Base-by-base conservation (phyloP, 2,113 vertebrate genomes). In the Symphodus melops region DNA sequence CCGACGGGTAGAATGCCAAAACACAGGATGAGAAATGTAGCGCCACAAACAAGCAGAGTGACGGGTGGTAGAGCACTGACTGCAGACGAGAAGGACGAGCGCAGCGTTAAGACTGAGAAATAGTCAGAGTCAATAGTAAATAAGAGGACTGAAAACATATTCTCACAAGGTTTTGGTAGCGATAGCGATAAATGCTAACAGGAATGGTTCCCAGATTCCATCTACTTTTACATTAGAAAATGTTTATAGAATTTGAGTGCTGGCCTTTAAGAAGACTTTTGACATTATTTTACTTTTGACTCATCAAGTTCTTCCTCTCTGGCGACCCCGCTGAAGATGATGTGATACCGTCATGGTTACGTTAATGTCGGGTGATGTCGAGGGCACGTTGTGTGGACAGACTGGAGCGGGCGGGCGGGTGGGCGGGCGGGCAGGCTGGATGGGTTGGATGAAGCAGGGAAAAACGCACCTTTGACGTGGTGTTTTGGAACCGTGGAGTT, bases 401-500 rank as follows among this genome's bases (percentile, higher is more conserved):
- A 89, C 87, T 84, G 80, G 89, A 89, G 89, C 68, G 83, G 79
- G 86, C 56, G 71, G 86, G 85, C 72, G 83, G 79, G 86, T 53
- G 71, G 86, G 85, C 72, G 88, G 88, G 88, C 73, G 77, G 87
- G 79, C 72, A 85, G 87, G 85, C 84, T 90, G 82, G 85, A 87
- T 88, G 92, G 87, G 76, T 48, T 90, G 33, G 85, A 90, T 92
- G 91, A 87, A 87, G 88, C 78, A 89, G 85, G 88, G 82, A 81
- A 78, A 78, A 90, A 95, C 94, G 94, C 94, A 95, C 94, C 94
- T 95, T 95, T 90, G 93, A 91, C 87, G 94, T 91, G 82, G 94
- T 93, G 91, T 94, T 94, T 94, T 94, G 91, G 93, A 93, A 94
- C 92, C 93, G 88, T 92, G 94, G 93, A 92, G 93, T 93, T 92